Percentiles rank a stretch among this genome's conserved stretches.
Conservation (phyloP, 2,888 invertebrate genomes). For the Octonoba sinensis region DNA sequence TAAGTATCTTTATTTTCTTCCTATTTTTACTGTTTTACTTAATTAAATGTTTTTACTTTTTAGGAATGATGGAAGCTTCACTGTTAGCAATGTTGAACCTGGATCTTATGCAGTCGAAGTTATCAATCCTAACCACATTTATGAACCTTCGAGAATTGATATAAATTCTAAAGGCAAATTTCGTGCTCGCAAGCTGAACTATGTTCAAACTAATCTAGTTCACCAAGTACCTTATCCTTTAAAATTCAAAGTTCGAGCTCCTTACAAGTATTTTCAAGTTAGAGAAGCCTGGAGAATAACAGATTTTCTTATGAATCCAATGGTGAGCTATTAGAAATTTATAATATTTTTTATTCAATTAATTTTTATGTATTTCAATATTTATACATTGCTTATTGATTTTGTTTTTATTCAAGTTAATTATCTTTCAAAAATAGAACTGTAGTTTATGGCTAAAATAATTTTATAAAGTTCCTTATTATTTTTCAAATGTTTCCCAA, state of each 20-base stretch:
- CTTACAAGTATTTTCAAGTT: slow-evolving; percentile 89
- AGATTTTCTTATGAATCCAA: slow-evolving; percentile 95
- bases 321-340: slow-evolving; percentile 75
- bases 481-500: no score
- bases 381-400: neutral
- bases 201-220: slow-evolving; percentile 91
- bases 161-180: slow-evolving; percentile 98
- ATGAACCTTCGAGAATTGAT: slow-evolving; percentile 95
- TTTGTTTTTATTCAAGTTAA: neutral
- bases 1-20: no score
- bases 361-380: no score
- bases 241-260: slow-evolving; percentile 85
- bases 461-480: no score
- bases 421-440: no score
- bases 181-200: slow-evolving; percentile 92
- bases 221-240: slow-evolving; percentile 93
- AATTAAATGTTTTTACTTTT: slow-evolving; percentile 67
- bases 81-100: slow-evolving; percentile 86
- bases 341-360: slow-evolving; percentile 8
- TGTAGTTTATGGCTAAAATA: neutral
- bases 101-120: slow-evolving; percentile 96
- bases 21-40: no score
- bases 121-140: slow-evolving; percentile 88
- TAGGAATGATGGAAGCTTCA: slow-evolving; percentile 91
- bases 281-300: slow-evolving; percentile 97